These are phyloP conservation scores for Apotomis capreana DNA, from an alignment of 2,888 invertebrate species.

Conservation along the genomic window DNA sequence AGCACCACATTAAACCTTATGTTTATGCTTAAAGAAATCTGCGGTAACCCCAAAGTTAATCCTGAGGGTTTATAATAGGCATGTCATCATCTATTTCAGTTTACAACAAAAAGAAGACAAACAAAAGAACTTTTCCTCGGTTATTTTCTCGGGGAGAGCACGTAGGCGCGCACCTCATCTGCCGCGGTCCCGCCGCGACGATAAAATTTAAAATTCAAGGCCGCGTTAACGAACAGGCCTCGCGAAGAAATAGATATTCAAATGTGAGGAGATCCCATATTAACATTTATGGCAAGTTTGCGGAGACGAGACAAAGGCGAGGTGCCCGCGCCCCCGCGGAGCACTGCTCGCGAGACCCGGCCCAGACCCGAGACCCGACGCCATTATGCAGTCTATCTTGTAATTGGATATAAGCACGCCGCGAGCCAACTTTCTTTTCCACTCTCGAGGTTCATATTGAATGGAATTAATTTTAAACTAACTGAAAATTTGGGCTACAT, in stretches of 20 bases:
- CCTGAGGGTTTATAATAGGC: slow-evolving; percentile 35
- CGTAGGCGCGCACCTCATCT: slow-evolving; percentile 83
- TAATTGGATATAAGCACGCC: slow-evolving; percentile 43
- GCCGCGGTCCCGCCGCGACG: slow-evolving; percentile 74
- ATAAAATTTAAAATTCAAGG: slow-evolving; percentile 84
- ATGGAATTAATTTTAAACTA: slow-evolving; percentile 42
- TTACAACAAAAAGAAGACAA: slow-evolving; percentile 65
- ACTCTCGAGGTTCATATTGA: slow-evolving; percentile 43
- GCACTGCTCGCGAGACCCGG: slow-evolving; percentile 45
- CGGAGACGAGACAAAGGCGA: slow-evolving; percentile 79
- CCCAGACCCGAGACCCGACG: slow-evolving; percentile 34
- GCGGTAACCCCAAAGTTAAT: slow-evolving; percentile 16
- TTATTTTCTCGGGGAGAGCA: slow-evolving; percentile 78
- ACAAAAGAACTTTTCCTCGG: slow-evolving; percentile 70
- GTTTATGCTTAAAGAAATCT: background rate
- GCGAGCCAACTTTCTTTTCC: slow-evolving; percentile 48
- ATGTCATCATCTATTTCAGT: slow-evolving; percentile 58
- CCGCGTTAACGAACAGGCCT: slow-evolving; percentile 83
- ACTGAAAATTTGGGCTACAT: slow-evolving; percentile 38
- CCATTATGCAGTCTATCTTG: slow-evolving; percentile 39
- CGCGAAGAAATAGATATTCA: slow-evolving; percentile 84
- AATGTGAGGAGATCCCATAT: slow-evolving; percentile 83
- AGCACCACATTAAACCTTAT: no score
- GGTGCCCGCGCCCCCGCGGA: slow-evolving; percentile 60
- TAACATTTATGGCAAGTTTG: slow-evolving; percentile 84